Percentiles rank a stretch among this genome's conserved stretches.
phyloP scores from a whole-genome alignment of 2,888 invertebrate genomes.

The Cephus sareptanus region DNA sequence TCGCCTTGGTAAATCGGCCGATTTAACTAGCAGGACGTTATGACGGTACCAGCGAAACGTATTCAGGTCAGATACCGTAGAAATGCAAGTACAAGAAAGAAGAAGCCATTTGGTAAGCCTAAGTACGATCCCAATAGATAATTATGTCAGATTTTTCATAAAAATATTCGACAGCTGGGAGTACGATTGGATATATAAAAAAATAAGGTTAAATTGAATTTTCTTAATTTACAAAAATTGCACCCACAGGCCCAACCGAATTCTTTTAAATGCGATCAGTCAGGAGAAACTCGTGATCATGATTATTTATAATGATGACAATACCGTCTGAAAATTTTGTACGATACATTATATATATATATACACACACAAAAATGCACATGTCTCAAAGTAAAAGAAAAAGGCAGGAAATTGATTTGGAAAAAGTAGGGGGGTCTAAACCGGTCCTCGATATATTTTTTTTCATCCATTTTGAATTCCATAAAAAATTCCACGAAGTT shows the following conservation, averaged over 20 bases:
- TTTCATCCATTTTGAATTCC: background rate
- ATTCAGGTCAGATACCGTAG: slow-evolving; percentile 51
- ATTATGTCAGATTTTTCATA: background rate
- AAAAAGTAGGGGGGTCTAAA: background rate
- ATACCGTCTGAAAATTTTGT: background rate
- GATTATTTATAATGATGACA: background rate
- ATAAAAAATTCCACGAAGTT: background rate
- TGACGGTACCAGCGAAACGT: slow-evolving; percentile 6
- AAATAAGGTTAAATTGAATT: background rate
- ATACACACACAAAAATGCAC: no score
- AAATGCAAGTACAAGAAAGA: slow-evolving; percentile 37
- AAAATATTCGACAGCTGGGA: background rate
- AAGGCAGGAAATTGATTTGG: background rate
- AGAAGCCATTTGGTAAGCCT: slow-evolving; percentile 43
- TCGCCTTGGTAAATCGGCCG: background rate
- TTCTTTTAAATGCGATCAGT: background rate
- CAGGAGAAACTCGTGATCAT: background rate
- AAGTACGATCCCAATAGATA: slow-evolving; percentile 7
- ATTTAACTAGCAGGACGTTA: background rate
- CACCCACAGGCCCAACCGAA: slow-evolving; percentile 5
- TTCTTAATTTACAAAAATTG: slow-evolving; percentile 19
- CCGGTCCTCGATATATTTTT: background rate
- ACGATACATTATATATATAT: background rate
- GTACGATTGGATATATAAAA: background rate
- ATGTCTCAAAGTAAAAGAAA: background rate